Conservation (phyloP, 1,140 invertebrate genomes). For the Heliconius hewitsoni region DNA sequence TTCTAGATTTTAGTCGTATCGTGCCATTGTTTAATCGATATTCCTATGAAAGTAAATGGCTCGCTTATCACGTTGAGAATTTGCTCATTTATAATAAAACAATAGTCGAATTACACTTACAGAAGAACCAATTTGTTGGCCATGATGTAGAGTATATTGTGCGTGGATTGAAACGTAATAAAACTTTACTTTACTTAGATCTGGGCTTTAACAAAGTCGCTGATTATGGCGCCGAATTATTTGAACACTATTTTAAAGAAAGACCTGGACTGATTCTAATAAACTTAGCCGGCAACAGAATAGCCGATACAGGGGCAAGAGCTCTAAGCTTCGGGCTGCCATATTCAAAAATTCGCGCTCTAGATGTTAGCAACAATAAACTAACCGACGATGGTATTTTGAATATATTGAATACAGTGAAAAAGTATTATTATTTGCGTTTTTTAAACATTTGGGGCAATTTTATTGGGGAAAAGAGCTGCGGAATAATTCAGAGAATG, state of each 20-base stretch:
- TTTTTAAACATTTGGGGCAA: slow-evolving; percentile 83
- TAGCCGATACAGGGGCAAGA: slow-evolving; percentile 80
- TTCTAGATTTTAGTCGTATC: slow-evolving; percentile 82
- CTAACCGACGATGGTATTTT: slow-evolving; percentile 77
- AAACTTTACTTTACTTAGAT: slow-evolving; percentile 80
- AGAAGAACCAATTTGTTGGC: slow-evolving; percentile 82
- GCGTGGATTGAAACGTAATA: slow-evolving; percentile 76
- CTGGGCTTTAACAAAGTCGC: slow-evolving; percentile 82
- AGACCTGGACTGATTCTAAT: slow-evolving; percentile 74
- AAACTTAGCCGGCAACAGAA: slow-evolving; percentile 81
- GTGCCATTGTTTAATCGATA: slow-evolving; percentile 72
- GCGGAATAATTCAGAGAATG: slow-evolving; percentile 78
- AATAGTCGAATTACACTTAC: slow-evolving; percentile 81
- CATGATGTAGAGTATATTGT: slow-evolving; percentile 82
- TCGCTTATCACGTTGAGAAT: slow-evolving; percentile 71
- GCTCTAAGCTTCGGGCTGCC: slow-evolving; percentile 79
- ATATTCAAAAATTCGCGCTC: slow-evolving; percentile 78
- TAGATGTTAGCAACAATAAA: slow-evolving; percentile 82
- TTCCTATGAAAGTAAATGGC: slow-evolving; percentile 69
- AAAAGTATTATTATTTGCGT: slow-evolving; percentile 77
- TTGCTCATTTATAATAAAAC: slow-evolving; percentile 69
- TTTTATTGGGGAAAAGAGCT: slow-evolving; percentile 63
- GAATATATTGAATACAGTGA: slow-evolving; percentile 80
- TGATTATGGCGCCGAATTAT: slow-evolving; percentile 78
- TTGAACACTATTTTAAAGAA: slow-evolving; percentile 80